phyloP scores from a whole-genome alignment of 2,888 invertebrate genomes.

The Ptychoptera albimana region DNA sequence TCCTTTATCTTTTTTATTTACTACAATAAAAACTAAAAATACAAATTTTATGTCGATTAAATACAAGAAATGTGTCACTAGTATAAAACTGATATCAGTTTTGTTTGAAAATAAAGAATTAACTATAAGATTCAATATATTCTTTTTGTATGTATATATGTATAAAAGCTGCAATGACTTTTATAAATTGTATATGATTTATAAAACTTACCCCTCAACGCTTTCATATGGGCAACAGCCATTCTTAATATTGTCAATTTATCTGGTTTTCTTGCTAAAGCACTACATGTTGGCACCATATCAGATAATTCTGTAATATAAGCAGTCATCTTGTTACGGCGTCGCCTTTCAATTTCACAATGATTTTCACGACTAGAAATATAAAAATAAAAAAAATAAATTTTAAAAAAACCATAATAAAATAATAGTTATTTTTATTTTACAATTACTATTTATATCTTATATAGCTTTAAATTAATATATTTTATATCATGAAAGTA shows the following conservation, averaged over 20 bases:
- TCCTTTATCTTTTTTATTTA: no score
- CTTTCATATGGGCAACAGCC: conserved; percentile 99
- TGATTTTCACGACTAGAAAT: conserved; percentile 84
- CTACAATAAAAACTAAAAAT: no score
- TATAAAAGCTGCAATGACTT: not conserved
- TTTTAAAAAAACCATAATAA: no score
- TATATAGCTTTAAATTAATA: no score
- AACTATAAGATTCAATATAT: no score
- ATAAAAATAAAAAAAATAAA: conserved; percentile 14
- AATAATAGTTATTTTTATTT: no score
- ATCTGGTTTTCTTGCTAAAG: conserved; percentile 95
- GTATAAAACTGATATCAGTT: no score
- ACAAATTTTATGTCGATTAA: no score
- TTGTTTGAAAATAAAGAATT: no score
- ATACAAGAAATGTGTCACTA: no score
- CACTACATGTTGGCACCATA: conserved; percentile 98
- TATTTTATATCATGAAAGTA: no score
- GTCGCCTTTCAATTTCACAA: conserved; percentile 94
- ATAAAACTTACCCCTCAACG: conserved; percentile 60
- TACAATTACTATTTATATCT: no score
- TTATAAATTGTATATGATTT: not conserved
- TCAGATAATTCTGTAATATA: conserved; percentile 99
- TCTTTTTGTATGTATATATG: not conserved
- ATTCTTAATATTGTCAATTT: conserved; percentile 97
- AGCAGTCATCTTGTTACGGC: conserved; percentile 99